Percentiles rank a stretch among this genome's conserved stretches.
Conservation (phyloP, 2,797 vertebrate species). For the Bucorvus abyssinicus region DNA sequence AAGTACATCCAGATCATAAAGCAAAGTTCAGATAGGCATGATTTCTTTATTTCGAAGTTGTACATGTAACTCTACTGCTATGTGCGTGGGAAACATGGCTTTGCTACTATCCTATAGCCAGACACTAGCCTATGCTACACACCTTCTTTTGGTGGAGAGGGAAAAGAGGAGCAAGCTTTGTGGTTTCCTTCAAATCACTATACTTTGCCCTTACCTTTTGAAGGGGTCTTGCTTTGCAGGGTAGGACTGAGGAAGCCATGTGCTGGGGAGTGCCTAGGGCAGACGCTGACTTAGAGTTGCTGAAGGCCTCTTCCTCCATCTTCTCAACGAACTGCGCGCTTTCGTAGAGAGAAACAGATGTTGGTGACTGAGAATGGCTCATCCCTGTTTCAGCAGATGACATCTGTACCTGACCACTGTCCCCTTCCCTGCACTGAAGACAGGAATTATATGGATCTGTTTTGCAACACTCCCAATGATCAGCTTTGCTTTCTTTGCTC, state of each 20-base stretch:
- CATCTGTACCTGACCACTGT: background rate
- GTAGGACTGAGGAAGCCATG: slow-evolving; percentile 78
- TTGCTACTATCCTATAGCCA: background rate
- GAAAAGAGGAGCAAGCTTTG: background rate
- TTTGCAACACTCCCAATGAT: slow-evolving; percentile 83
- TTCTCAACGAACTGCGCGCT: slow-evolving; percentile 49
- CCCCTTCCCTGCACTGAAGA: slow-evolving; percentile 76
- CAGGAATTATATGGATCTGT: slow-evolving; percentile 84
- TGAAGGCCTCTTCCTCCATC: slow-evolving; percentile 67
- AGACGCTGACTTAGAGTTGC: background rate
- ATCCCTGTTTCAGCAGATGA: background rate
- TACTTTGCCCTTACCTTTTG: slow-evolving; percentile 81
- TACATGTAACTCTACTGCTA: background rate
- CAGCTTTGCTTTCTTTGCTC: slow-evolving; percentile 46
- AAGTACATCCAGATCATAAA: background rate
- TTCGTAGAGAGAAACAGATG: slow-evolving; percentile 73
- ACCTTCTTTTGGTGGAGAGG: background rate
- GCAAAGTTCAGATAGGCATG: background rate
- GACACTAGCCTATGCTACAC: background rate
- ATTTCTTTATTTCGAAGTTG: background rate
- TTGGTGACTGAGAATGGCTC: slow-evolving; percentile 74
- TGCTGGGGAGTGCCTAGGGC: slow-evolving; percentile 73
- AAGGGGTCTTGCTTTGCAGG: slow-evolving; percentile 84
- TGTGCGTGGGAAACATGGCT: rapidly evolving
- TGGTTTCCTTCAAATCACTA: rapidly evolving